A percentile compares a stretch with the other conserved stretches of the same genome.
Conservation (phyloP, 2,797 vertebrate species). For the Sardinella longiceps region DNA sequence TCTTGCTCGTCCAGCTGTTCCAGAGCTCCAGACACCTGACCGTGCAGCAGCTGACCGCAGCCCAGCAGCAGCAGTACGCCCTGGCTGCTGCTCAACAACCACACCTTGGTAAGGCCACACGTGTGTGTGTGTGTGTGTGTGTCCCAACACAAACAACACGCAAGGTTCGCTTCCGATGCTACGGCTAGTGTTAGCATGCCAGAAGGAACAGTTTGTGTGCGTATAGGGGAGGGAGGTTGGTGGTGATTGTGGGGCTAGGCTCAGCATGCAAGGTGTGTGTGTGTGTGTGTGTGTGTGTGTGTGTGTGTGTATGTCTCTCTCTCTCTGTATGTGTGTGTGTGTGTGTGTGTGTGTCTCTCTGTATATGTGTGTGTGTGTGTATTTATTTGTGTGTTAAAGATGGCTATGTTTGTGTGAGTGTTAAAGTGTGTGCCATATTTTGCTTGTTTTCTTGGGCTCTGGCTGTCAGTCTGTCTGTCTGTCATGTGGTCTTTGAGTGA, state of each 20-base stretch:
- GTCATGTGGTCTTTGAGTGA: too few relatives aligned
- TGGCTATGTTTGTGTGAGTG: too few relatives aligned
- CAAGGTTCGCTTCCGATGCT: background rate
- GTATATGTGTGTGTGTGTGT: too few relatives aligned
- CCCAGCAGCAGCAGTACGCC: slow-evolving; percentile 95
- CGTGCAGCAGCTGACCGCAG: slow-evolving; percentile 93
- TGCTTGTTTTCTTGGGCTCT: too few relatives aligned
- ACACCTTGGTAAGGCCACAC: slow-evolving; percentile 86
- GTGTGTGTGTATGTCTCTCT: background rate
- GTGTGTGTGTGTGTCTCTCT: too few relatives aligned
- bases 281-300: slow-evolving; percentile 29
- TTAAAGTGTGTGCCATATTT: too few relatives aligned
- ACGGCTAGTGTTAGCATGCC: background rate
- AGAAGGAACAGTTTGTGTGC: background rate
- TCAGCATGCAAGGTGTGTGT: background rate
- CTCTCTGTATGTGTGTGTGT: too few relatives aligned
- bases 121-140: too few relatives aligned
- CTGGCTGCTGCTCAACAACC: slow-evolving; percentile 93
- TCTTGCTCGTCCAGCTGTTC: slow-evolving; percentile 82
- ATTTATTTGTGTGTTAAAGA: too few relatives aligned
- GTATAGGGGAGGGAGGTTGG: too few relatives aligned
- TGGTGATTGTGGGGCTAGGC: too few relatives aligned
- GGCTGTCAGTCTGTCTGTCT: too few relatives aligned
- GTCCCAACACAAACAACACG: background rate
- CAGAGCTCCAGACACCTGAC: slow-evolving; percentile 91